These are phyloP conservation scores for Apodemus speciosus DNA, from an alignment of 2,113 vertebrate species.

Conservation along the genomic window DNA sequence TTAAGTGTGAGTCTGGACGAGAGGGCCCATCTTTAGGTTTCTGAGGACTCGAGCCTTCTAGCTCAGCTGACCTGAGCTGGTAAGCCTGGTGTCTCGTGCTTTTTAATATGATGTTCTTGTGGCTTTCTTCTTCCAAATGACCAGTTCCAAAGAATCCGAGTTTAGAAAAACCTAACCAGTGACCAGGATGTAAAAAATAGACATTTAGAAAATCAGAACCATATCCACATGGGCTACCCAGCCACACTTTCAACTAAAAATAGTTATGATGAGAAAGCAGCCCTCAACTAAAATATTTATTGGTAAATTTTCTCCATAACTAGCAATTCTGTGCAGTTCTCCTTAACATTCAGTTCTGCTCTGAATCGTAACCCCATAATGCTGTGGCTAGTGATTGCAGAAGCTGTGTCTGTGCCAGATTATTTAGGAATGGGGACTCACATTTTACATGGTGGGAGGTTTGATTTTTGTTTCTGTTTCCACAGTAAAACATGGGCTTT, in stretches of 20 bases:
- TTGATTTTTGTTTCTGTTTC: constrained; percentile 73
- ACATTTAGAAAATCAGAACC: constrained; percentile 75
- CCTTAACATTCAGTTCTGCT: constrained; percentile 80
- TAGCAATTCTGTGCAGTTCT: constrained; percentile 82
- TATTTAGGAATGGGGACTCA: constrained; percentile 75
- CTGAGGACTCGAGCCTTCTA: constrained; percentile 13
- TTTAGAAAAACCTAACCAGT: constrained; percentile 74
- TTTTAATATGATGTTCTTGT: constrained; percentile 51
- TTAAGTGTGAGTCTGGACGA: neutral
- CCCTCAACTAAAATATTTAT: constrained; percentile 85
- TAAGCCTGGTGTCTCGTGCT: constrained; percentile 59
- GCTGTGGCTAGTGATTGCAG: constrained; percentile 80
- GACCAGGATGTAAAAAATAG: constrained; percentile 84
- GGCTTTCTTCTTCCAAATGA: constrained; percentile 78
- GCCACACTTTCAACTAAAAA: constrained; percentile 82
- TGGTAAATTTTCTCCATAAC: constrained; percentile 82
- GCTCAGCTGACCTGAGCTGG: constrained; percentile 58
- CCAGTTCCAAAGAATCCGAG: constrained; percentile 74
- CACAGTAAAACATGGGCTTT: constrained; percentile 61
- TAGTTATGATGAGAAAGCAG: constrained; percentile 85
- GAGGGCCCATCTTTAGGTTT: neutral
- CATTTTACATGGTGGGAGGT: constrained; percentile 75
- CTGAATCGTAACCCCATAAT: constrained; percentile 76
- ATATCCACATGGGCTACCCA: constrained; percentile 53
- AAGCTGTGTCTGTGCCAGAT: constrained; percentile 70